phyloP scores from a whole-genome alignment of 2,888 invertebrate genomes.

The Neoaliturus tenellus region DNA sequence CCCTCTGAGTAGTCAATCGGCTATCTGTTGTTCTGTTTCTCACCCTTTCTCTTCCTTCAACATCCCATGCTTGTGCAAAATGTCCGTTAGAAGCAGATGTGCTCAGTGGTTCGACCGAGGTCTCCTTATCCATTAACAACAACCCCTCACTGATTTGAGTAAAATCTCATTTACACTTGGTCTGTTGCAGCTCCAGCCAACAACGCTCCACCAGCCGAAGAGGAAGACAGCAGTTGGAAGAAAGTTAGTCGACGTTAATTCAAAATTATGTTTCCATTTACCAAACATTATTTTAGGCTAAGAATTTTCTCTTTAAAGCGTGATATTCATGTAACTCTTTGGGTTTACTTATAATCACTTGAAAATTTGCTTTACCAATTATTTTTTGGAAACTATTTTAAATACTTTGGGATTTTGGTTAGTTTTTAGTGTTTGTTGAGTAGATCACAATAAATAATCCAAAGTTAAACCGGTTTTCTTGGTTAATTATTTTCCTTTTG shows the following conservation, averaged over 20 bases:
- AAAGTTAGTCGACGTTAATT: conserved; percentile 38
- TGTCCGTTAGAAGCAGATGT: too few relatives aligned
- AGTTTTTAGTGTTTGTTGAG: background rate
- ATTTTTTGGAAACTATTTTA: background rate
- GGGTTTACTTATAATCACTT: background rate
- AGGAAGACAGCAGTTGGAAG: conserved; percentile 42
- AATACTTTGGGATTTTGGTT: conserved; percentile 7
- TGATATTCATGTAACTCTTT: background rate
- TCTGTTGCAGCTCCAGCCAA: background rate
- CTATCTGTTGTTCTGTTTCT: too few relatives aligned
- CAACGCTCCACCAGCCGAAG: conserved; percentile 2
- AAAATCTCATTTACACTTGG: too few relatives aligned
- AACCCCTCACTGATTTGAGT: too few relatives aligned
- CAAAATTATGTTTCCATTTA: background rate
- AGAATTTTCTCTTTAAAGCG: background rate
- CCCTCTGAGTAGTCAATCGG: too few relatives aligned
- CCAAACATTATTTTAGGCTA: conserved; percentile 18
- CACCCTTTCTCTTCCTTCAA: too few relatives aligned
- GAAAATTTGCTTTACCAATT: background rate
- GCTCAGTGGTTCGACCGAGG: too few relatives aligned
- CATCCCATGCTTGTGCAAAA: too few relatives aligned
- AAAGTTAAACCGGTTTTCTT: background rate
- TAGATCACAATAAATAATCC: background rate
- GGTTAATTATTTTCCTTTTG: background rate
- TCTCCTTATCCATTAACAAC: too few relatives aligned